Evolutionary conservation across 1,140 invertebrate species (phyloP).

Genomic region (Calycopis cecrops): DNA sequence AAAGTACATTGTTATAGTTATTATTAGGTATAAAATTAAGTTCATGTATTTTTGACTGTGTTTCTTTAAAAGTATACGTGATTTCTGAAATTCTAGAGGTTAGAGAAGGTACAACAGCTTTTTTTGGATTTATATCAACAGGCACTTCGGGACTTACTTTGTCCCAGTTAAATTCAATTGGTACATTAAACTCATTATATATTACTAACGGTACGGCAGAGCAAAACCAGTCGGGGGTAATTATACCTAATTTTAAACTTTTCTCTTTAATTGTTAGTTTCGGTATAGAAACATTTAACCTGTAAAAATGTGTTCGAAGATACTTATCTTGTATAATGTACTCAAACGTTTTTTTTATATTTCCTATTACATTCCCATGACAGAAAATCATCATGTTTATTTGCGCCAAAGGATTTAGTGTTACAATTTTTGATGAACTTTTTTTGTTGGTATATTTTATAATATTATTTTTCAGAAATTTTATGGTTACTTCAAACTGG

Average conservation of each 20-base stretch:
- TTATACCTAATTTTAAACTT: slow-evolving; percentile 63
- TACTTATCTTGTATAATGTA: slow-evolving; percentile 49
- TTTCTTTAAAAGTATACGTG: slow-evolving; percentile 45
- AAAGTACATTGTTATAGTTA: slow-evolving; percentile 32
- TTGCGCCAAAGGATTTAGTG: slow-evolving; percentile 36
- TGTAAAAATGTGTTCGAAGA: slow-evolving; percentile 44
- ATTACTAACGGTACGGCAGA: slow-evolving; percentile 55
- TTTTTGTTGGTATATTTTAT: slow-evolving; percentile 46
- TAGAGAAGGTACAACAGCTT: slow-evolving; percentile 41
- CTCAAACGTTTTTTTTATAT: slow-evolving; percentile 38
- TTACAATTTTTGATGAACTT: slow-evolving; percentile 30
- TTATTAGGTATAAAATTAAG: slow-evolving; percentile 43
- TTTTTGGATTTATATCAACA: slow-evolving; percentile 51
- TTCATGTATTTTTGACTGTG: slow-evolving; percentile 57
- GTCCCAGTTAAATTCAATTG: slow-evolving; percentile 49
- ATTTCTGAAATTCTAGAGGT: slow-evolving; percentile 54
- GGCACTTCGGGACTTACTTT: slow-evolving; percentile 43
- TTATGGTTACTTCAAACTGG: slow-evolving; percentile 41
- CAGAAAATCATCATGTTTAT: slow-evolving; percentile 41
- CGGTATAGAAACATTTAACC: slow-evolving; percentile 47
- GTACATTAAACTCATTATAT: slow-evolving; percentile 53
- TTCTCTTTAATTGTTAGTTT: slow-evolving; percentile 48
- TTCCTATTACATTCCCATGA: slow-evolving; percentile 40
- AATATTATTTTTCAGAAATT: slow-evolving; percentile 39
- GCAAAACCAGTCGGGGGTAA: slow-evolving; percentile 56